These are phyloP conservation scores for Muntiacus reevesi DNA, from an alignment of 2,113 vertebrate genomes.

Conservation along the genomic window DNA sequence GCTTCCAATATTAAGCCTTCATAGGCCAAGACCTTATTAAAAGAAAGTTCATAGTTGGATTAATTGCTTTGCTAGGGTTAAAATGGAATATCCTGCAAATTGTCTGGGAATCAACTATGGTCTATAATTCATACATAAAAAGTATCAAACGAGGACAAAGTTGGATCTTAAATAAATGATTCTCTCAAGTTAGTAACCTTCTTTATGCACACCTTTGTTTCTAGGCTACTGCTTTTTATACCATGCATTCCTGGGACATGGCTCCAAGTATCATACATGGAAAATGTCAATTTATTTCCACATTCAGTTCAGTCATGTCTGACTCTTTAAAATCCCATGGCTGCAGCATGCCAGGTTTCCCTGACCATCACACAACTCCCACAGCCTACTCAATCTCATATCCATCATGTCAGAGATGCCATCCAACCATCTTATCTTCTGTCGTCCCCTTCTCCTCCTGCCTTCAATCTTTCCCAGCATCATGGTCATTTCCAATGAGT, in stretches of 20 bases:
- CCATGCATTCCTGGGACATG: background rate
- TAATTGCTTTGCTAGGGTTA: slow-evolving; percentile 8
- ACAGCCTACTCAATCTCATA: background rate
- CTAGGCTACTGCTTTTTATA: background rate
- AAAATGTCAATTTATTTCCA: background rate
- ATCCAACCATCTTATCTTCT: background rate
- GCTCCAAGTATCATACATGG: background rate
- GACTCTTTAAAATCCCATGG: background rate
- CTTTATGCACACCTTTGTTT: background rate
- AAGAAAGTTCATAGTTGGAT: background rate
- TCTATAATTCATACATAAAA: background rate
- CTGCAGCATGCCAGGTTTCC: background rate
- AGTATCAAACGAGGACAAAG: background rate
- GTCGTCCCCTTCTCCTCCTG: background rate
- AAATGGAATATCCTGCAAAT: background rate
- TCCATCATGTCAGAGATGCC: background rate
- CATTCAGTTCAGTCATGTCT: background rate
- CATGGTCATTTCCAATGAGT: background rate
- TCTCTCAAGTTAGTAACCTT: background rate
- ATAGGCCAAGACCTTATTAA: slow-evolving; percentile 30
- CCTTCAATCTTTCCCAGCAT: background rate
- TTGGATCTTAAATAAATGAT: background rate
- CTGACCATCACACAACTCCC: background rate
- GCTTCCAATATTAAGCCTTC: slow-evolving; percentile 44
- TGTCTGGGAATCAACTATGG: background rate